Conservation (phyloP, 2,113 vertebrate species). For the Alligator mississippiensis region DNA sequence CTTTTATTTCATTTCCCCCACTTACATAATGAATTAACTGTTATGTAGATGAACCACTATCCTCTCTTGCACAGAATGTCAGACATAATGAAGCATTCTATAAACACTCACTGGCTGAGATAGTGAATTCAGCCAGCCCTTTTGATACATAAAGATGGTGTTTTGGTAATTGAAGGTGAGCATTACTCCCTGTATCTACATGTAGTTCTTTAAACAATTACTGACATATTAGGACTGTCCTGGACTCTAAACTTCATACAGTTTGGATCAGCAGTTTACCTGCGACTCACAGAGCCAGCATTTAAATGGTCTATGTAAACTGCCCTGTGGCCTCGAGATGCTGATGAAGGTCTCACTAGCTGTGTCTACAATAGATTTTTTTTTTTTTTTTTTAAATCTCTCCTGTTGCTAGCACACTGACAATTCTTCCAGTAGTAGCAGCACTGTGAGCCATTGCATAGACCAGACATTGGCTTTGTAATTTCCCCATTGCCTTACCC, state of each 20-base stretch:
- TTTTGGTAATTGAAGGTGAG: not conserved
- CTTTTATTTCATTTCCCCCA: not conserved
- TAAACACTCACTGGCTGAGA: not conserved
- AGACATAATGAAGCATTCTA: not conserved
- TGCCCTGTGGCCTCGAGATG: not conserved
- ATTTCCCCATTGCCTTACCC: not conserved
- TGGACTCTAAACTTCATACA: not conserved
- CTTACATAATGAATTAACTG: not conserved
- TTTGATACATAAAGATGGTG: fast-evolving
- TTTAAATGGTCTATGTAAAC: not conserved
- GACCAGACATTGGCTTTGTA: not conserved
- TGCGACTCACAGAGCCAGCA: not conserved
- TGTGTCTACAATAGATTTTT: not conserved
- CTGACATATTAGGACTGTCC: not conserved
- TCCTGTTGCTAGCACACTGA: not conserved
- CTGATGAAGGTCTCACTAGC: not conserved
- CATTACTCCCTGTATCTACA: not conserved
- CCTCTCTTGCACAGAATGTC: not conserved
- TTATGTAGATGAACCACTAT: not conserved
- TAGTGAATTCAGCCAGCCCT: fast-evolving
- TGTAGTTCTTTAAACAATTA: not conserved
- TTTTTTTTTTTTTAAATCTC: not conserved
- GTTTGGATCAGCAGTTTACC: not conserved
- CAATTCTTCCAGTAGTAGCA: not conserved
- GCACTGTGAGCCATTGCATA: not conserved